These are phyloP conservation scores for Cephus rjabovi DNA, from an alignment of 2,888 invertebrate genomes.

Conservation along the genomic window DNA sequence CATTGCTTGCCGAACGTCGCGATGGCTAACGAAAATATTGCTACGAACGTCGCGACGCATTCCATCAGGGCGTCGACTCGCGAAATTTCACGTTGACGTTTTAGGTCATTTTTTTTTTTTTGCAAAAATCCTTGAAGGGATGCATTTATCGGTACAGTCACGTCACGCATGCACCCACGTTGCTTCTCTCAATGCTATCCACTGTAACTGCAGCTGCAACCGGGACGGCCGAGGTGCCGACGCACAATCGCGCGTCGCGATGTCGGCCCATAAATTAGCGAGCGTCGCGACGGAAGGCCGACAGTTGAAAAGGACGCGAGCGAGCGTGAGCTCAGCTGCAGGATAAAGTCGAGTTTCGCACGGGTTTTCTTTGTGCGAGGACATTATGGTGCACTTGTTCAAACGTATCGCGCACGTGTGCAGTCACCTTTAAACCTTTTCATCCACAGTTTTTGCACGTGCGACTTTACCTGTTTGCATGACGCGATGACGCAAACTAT, in stretches of 20 bases:
- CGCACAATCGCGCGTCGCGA: neutral
- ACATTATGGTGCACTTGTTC: neutral
- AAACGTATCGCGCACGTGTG: neutral
- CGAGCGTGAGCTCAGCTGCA: neutral
- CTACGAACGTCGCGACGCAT: neutral
- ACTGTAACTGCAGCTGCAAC: neutral
- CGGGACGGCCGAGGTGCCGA: neutral
- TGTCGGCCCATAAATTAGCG: neutral
- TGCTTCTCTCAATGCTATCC: too few relatives aligned
- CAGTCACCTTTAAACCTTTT: neutral
- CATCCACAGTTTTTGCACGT: neutral
- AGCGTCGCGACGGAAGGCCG: neutral
- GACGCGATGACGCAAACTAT: neutral
- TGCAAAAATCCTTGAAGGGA: neutral
- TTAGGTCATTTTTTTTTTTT: neutral
- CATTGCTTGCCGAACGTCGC: neutral
- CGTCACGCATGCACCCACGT: neutral
- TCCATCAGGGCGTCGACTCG: neutral
- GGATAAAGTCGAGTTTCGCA: neutral
- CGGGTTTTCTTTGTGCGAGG: neutral
- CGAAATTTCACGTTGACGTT: neutral
- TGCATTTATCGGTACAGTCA: neutral
- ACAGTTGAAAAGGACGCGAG: neutral
- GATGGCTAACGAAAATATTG: neutral
- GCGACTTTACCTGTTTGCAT: neutral